phyloP scores from a whole-genome alignment of 1,140 invertebrate species.

The Trichoplusia ni region DNA sequence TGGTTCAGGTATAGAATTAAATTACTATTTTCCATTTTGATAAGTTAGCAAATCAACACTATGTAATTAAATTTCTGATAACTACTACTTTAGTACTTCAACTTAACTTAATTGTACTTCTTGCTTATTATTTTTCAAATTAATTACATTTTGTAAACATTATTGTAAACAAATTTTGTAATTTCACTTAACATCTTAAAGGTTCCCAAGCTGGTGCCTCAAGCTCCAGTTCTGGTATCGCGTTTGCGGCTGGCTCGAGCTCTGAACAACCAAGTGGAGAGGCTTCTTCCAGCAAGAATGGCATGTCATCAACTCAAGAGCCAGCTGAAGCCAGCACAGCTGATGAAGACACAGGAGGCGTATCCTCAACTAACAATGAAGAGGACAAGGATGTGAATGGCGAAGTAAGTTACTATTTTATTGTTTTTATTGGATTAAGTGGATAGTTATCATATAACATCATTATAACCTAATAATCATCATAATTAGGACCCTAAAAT shows the following conservation, averaged over 20 bases:
- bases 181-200: neutral
- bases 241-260: slow-evolving; percentile 62
- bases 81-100: too few species aligned
- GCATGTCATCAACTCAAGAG: slow-evolving; percentile 32
- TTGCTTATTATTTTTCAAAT: too few species aligned
- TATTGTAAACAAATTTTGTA: too few species aligned
- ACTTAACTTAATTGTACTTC: too few species aligned
- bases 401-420: slow-evolving; percentile 52
- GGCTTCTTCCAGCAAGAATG: slow-evolving; percentile 70
- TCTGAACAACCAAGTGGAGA: slow-evolving; percentile 53
- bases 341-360: slow-evolving; percentile 72
- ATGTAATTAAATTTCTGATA: too few species aligned
- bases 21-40: too few species aligned
- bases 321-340: slow-evolving; percentile 38
- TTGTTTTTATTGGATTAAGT: neutral
- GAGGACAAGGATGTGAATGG: slow-evolving; percentile 72
- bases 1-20: slow-evolving; percentile 55
- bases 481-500: too few species aligned
- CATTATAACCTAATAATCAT: too few species aligned
- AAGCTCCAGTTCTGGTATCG: slow-evolving; percentile 54
- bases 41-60: too few species aligned
- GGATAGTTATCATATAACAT: too few species aligned
- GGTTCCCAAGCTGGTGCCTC: slow-evolving; percentile 49
- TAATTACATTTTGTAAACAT: too few species aligned
- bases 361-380: slow-evolving; percentile 75